Evolutionary conservation across 2,113 vertebrate species (phyloP), one percentile per base, ranked within the genome.

Genomic region (Pluvialis apricaria): DNA sequence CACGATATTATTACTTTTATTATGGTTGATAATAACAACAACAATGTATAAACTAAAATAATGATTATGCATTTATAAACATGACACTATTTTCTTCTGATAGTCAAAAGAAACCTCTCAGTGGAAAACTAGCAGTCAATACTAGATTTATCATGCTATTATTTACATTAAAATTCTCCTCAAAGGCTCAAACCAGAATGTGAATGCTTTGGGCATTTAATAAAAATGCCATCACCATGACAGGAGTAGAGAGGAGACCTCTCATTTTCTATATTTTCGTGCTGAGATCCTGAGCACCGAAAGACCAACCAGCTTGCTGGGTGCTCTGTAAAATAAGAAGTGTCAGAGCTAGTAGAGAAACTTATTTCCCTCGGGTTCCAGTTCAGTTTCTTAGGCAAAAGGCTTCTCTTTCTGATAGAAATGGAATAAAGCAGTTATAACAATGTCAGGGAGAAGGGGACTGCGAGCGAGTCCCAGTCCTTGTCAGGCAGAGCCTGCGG

Each of bases 51-150:
- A 95, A 89, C 18, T 60, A 66, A 86, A 96, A 66, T 42, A 82
- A 87, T 52, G 16, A 88, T 69, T 89, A 90, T 18, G 15, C 44
- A 49, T 69, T 96, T 82, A 88, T 69, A 87, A 92, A 85, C 52
- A 60, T 15, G 9, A 82, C 10, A 54, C 65, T 79, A 28, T 69
- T 91, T 96, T 94, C 29, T 87, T 82, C 66, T 90, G 21, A 69
- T 26, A 85, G 45, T 40, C 36, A 72, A 75, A 91, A 83, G 38
- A 62, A 92, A 78, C 6, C 2, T 57, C 69, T 61, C 18, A 57
- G 34, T 62, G 51, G 62, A 85, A 94, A 90, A 79, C 21, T 10
- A 69, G 17, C 45, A 51, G 54, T 38, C 13, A 84, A 21, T 64
- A 82, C 44, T 52, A 57, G 25, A 62, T 90, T 85, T 69, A 80